Evolutionary conservation across 2,888 invertebrate species (phyloP).

Genomic region (Spilarctia lutea): DNA sequence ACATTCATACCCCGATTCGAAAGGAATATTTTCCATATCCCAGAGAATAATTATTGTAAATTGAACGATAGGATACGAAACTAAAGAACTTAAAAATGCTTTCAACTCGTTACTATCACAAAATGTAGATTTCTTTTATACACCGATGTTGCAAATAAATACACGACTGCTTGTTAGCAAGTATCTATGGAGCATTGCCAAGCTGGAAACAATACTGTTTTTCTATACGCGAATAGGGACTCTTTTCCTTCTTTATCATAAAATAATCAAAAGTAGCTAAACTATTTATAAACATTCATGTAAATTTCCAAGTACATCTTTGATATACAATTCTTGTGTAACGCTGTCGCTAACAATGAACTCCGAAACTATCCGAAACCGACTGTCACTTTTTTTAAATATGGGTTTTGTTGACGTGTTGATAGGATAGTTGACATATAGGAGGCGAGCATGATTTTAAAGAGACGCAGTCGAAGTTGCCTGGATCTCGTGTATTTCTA

Average conservation of each 20-base stretch:
- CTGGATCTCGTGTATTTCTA: no score
- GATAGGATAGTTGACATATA: no score
- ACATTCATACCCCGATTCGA: background rate
- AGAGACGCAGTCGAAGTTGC: no score
- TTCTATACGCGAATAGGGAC: background rate
- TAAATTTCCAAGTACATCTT: no score
- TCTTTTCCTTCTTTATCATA: background rate
- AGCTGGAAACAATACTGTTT: background rate
- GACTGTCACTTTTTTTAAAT: no score
- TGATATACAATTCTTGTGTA: no score
- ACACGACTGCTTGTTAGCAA: background rate
- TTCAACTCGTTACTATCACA: background rate
- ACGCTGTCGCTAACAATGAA: no score
- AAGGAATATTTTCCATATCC: background rate
- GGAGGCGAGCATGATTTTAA: no score
- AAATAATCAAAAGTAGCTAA: no score
- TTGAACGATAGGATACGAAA: background rate
- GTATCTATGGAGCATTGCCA: background rate
- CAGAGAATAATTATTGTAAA: background rate
- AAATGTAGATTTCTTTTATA: background rate
- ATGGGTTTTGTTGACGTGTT: no score
- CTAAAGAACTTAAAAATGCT: background rate
- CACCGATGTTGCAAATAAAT: background rate
- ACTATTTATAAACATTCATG: no score
- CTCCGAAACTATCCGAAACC: no score